Evolutionary conservation across 2,797 vertebrate species (phyloP).

Genomic region (Sarcoramphus papa): DNA sequence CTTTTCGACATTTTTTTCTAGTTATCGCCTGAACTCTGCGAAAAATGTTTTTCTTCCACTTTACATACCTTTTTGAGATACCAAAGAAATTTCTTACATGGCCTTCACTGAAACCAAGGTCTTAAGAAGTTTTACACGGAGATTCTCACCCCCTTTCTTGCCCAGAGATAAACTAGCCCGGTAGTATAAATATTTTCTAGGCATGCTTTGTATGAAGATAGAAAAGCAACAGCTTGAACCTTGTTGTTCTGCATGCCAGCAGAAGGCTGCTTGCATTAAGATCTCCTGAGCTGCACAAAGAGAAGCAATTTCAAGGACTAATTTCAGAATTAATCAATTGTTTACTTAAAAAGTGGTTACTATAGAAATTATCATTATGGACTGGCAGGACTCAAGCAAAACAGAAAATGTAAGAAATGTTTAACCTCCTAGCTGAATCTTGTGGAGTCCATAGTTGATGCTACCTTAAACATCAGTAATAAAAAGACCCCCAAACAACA

Average conservation of each 20-base stretch:
- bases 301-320: constrained; percentile 10
- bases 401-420: not conserved
- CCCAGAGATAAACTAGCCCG: not conserved
- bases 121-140: not conserved
- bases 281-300: not conserved
- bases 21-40: not conserved
- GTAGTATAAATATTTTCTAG: not conserved
- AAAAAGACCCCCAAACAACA: not conserved
- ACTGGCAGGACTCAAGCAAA: not conserved
- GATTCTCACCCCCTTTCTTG: not conserved
- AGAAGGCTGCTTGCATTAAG: not conserved
- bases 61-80: not conserved
- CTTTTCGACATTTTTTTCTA: not conserved
- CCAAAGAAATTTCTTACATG: not conserved
- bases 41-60: not conserved
- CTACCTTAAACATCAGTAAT: not conserved
- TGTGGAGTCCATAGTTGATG: not conserved
- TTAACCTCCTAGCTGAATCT: not conserved
- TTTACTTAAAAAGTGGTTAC: constrained; percentile 36
- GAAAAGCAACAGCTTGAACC: not conserved
- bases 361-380: constrained; percentile 35
- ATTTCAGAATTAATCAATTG: constrained; percentile 30
- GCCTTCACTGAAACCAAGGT: not conserved
- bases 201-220: not conserved
- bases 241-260: not conserved